Conservation (phyloP, 2,888 invertebrate species). For the Megamerina dolium region DNA sequence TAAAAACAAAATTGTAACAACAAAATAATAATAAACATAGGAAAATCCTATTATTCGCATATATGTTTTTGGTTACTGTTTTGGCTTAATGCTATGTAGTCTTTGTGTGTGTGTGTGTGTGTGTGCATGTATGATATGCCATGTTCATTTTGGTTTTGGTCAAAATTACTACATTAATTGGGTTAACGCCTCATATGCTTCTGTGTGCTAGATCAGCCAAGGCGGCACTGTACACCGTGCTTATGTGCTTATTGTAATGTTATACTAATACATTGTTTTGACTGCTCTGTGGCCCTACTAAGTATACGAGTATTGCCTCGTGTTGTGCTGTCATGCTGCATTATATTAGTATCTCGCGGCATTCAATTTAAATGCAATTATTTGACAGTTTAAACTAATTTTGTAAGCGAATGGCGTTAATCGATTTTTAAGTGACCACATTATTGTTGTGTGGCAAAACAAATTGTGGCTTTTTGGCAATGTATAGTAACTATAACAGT, state of each 20-base stretch:
- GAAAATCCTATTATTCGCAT: too few species aligned
- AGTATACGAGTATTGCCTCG: not conserved
- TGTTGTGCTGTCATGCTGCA: not conserved
- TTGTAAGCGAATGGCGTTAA: constrained; percentile 13
- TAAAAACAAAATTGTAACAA: too few species aligned
- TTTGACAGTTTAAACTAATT: constrained; percentile 17
- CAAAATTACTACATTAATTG: constrained; percentile 13
- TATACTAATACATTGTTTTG: too few species aligned
- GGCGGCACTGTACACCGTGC: too few species aligned
- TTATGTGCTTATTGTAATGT: too few species aligned
- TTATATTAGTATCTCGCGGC: not conserved
- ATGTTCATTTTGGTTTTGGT: constrained; percentile 9
- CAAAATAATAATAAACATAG: too few species aligned
- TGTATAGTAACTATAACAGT: too few species aligned
- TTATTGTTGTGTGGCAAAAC: too few species aligned
- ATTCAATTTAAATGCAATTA: constrained; percentile 19
- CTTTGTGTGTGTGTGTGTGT: not conserved
- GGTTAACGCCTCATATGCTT: constrained; percentile 15
- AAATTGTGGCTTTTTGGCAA: too few species aligned
- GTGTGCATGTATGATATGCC: not conserved
- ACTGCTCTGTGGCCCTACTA: not conserved
- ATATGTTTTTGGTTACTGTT: constrained; percentile 1
- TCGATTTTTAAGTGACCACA: constrained; percentile 19
- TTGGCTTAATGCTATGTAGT: too few species aligned
- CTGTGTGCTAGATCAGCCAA: not conserved